Conservation (phyloP, 2,113 vertebrate species). For the Colistium nudipinnis region DNA sequence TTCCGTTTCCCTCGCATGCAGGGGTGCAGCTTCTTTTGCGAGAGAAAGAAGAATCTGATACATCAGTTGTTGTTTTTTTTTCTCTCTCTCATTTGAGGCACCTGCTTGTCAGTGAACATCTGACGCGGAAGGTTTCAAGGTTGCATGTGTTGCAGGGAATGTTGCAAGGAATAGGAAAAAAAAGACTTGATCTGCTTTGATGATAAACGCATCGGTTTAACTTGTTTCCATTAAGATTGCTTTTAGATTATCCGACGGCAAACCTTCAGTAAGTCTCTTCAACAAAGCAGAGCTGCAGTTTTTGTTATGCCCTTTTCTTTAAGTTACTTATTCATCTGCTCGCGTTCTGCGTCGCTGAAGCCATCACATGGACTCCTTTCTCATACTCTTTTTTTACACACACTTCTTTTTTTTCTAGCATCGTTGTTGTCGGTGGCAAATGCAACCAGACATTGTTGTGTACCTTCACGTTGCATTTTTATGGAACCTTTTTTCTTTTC, state of each 20-base stretch:
- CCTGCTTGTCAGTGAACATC: background rate
- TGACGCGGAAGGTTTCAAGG: background rate
- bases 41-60: background rate
- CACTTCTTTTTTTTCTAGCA: no score
- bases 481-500: no score
- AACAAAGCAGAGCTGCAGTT: conserved; percentile 62
- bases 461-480: background rate
- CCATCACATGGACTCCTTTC: conserved; percentile 16
- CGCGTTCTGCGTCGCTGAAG: conserved; percentile 32
- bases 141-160: background rate
- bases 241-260: background rate
- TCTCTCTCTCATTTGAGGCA: background rate
- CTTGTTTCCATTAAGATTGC: background rate
- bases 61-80: no score
- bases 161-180: background rate
- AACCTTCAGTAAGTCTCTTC: background rate
- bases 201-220: background rate
- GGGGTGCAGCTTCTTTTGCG: background rate
- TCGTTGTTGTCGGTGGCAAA: background rate
- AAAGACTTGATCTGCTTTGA: background rate
- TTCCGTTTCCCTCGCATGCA: background rate
- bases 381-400: background rate
- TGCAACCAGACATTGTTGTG: background rate
- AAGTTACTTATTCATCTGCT: conserved; percentile 26
- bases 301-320: no score